Conservation (phyloP, 2,888 invertebrate genomes). For the Pollenia griseotomentosa region DNA sequence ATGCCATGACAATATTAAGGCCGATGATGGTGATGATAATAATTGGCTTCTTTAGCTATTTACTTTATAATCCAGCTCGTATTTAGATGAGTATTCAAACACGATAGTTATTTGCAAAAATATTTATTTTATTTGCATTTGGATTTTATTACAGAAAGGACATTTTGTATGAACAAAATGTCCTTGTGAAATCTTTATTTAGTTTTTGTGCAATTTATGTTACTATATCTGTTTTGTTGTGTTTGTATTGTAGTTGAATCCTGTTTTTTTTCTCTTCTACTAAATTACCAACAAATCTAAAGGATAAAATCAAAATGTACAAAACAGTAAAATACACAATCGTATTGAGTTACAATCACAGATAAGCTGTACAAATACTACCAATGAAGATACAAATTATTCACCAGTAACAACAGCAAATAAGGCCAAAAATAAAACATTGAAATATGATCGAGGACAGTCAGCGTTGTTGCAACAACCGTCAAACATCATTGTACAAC, state of each 20-base stretch:
- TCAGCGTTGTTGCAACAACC: conserved; percentile 61
- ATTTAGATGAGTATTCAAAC: not conserved
- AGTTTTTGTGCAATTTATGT: conserved; percentile 2
- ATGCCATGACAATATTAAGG: conserved; percentile 28
- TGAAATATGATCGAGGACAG: conserved; percentile 65
- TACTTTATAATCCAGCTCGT: not conserved
- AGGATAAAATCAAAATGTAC: conserved; percentile 66
- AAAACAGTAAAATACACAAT: conserved; percentile 48
- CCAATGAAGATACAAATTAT: conserved; percentile 66
- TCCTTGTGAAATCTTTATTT: conserved; percentile 28
- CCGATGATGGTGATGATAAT: conserved; percentile 48
- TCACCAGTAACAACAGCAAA: conserved; percentile 59
- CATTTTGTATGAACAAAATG: conserved; percentile 18
- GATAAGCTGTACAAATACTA: conserved; percentile 84
- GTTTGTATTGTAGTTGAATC: conserved; percentile 1
- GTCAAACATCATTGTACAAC: conserved; percentile 55
- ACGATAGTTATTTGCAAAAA: conserved; percentile 1
- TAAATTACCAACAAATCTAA: conserved; percentile 49
- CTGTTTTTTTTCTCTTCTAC: conserved; percentile 14
- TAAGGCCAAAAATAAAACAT: conserved; percentile 50
- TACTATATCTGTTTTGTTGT: not conserved
- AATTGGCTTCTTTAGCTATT: conserved; percentile 49
- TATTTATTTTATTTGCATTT: conserved; percentile 26
- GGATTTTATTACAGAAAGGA: conserved; percentile 46
- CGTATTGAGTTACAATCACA: conserved; percentile 84